Conservation (phyloP, 2,797 vertebrate genomes). For the Sebastes baramenuke region DNA sequence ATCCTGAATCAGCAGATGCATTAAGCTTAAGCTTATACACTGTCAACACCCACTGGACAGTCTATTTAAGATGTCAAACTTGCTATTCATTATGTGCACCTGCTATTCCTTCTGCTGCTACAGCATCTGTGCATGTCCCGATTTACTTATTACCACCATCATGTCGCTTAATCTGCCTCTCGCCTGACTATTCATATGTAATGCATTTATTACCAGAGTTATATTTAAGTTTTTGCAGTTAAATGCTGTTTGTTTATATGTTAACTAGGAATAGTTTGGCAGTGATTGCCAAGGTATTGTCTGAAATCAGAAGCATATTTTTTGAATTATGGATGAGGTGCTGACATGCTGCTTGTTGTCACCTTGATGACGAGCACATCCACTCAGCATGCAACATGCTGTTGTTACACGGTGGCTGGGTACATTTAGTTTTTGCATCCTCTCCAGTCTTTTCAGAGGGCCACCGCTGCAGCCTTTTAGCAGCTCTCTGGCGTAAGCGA, state of each 20-base stretch:
- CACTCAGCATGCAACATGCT: background rate
- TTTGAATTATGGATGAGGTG: background rate
- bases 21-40: conserved; percentile 5
- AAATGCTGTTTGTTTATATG: background rate
- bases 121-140: background rate
- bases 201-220: background rate
- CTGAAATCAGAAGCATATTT: background rate
- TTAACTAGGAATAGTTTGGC: background rate
- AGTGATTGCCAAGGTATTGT: background rate
- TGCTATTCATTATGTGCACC: background rate
- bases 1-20: conserved; percentile 25
- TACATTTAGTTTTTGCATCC: background rate
- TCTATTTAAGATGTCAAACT: background rate
- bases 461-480: background rate
- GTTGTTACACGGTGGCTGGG: background rate
- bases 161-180: background rate
- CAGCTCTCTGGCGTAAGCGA: background rate
- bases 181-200: background rate
- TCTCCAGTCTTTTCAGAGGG: background rate
- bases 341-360: background rate
- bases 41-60: background rate
- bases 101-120: background rate
- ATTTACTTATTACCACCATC: background rate
- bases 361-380: conserved; percentile 1
- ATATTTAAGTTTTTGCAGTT: background rate